Percentiles rank a stretch among this genome's conserved stretches.
phyloP scores from a whole-genome alignment of 2,888 invertebrate genomes.

The Esperia sulphurella region DNA sequence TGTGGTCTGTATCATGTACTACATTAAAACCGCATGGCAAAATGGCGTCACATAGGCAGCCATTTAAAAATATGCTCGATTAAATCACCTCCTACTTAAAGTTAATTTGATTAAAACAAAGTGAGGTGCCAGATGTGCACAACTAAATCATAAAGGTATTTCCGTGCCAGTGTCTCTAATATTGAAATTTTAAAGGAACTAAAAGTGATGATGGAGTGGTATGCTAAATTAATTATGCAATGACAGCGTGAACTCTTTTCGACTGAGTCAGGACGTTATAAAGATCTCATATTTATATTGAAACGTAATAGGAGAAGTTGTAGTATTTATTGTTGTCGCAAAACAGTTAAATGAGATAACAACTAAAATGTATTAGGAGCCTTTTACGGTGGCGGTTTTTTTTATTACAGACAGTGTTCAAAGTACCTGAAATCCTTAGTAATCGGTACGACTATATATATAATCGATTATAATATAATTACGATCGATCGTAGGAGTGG shows the following conservation, averaged over 20 bases:
- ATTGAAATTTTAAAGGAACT: slow-evolving; percentile 44
- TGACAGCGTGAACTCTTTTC: slow-evolving; percentile 57
- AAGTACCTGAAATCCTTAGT: too few species aligned
- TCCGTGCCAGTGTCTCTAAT: slow-evolving; percentile 51
- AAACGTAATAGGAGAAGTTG: slow-evolving; percentile 35
- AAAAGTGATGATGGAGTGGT: slow-evolving; percentile 64
- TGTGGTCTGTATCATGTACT: too few species aligned
- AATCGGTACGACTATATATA: too few species aligned
- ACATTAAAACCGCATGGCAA: slow-evolving; percentile 19
- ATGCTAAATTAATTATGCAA: slow-evolving; percentile 60
- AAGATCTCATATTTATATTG: slow-evolving; percentile 2
- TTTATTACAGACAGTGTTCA: too few species aligned
- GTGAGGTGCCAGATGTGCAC: slow-evolving; percentile 15
- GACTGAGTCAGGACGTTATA: slow-evolving; percentile 37
- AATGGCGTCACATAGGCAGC: slow-evolving; percentile 25
- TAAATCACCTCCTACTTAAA: not conserved
- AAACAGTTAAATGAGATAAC: slow-evolving; percentile 20
- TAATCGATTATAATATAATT: too few species aligned
- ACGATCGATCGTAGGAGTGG: slow-evolving; percentile 15
- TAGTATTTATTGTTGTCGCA: slow-evolving; percentile 39
- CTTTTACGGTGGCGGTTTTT: too few species aligned
- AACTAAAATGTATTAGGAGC: too few species aligned
- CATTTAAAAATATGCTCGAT: slow-evolving; percentile 9
- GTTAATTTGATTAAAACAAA: slow-evolving; percentile 5
- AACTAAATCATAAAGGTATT: slow-evolving; percentile 10